Percentiles rank a stretch among this genome's conserved stretches.
These are phyloP conservation scores for Champsocephalus esox DNA, from an alignment of 2,797 vertebrate genomes.

Conservation along the genomic window DNA sequence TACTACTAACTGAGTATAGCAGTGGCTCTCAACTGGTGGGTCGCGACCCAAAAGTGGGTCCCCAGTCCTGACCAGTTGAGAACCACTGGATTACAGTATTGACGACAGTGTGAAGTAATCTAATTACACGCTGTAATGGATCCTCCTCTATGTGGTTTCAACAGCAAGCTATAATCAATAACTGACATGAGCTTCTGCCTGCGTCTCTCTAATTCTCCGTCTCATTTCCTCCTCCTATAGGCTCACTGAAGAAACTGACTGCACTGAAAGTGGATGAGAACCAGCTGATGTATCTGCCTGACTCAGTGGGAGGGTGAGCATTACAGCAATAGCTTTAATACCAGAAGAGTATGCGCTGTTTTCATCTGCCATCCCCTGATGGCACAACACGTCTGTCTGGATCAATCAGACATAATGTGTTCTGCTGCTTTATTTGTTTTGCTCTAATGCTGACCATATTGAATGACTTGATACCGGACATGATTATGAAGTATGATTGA, in stretches of 20 bases:
- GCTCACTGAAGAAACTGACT: slow-evolving; percentile 94
- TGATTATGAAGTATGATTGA: slow-evolving; percentile 12
- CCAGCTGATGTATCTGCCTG: slow-evolving; percentile 95
- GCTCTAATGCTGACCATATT: slow-evolving; percentile 7
- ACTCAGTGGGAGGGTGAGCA: slow-evolving; percentile 95
- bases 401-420: slow-evolving; percentile 39
- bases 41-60: too few species aligned
- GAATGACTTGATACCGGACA: not conserved
- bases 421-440: slow-evolving; percentile 18
- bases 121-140: slow-evolving; percentile 53
- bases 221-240: slow-evolving; percentile 69
- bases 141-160: slow-evolving; percentile 44
- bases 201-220: slow-evolving; percentile 33
- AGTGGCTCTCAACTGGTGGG: too few species aligned
- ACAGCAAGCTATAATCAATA: slow-evolving; percentile 56
- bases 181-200: slow-evolving; percentile 14
- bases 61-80: too few species aligned
- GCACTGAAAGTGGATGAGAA: slow-evolving; percentile 99
- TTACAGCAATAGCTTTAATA: slow-evolving; percentile 15
- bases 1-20: slow-evolving; percentile 11
- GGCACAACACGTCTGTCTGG: slow-evolving; percentile 41
- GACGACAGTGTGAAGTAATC: slow-evolving; percentile 53
- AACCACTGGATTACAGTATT: slow-evolving; percentile 23
- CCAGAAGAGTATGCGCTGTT: slow-evolving; percentile 42
- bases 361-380: slow-evolving; percentile 29